phyloP scores from a whole-genome alignment of 1,140 invertebrate species.

The Drosophila mauritiana region DNA sequence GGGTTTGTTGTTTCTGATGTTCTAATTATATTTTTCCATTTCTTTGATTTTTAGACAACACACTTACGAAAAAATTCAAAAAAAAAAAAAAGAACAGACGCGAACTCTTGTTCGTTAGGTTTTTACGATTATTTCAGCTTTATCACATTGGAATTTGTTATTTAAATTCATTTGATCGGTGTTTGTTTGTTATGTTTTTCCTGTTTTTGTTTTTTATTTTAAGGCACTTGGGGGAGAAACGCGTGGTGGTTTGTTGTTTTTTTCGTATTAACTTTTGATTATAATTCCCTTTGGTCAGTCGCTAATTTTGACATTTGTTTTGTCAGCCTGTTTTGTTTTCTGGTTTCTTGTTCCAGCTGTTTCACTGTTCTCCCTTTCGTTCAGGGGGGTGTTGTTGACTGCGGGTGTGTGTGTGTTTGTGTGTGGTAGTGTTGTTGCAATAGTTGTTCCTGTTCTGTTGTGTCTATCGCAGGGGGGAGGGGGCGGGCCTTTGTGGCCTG shows the following conservation, averaged over 20 bases:
- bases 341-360: constrained; percentile 38
- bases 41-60: constrained; percentile 15
- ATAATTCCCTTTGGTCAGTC: constrained; percentile 24
- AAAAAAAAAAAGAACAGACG: constrained; percentile 5
- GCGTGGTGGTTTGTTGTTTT: constrained; percentile 2
- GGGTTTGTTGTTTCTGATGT: constrained; percentile 1
- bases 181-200: not conserved
- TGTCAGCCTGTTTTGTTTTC: constrained; percentile 25
- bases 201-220: constrained; percentile 3
- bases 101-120: constrained; percentile 1
- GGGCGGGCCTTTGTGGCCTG: constrained; percentile 20
- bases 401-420: constrained; percentile 9
- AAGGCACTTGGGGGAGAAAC: constrained; percentile 59
- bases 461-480: not conserved
- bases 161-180: constrained; percentile 6
- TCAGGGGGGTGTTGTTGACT: constrained; percentile 1
- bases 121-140: not conserved
- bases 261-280: constrained; percentile 6
- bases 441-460: constrained; percentile 1
- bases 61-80: constrained; percentile 18
- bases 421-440: constrained; percentile 1
- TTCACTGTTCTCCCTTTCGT: constrained; percentile 28
- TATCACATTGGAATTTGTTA: constrained; percentile 5
- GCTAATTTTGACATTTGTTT: constrained; percentile 25
- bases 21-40: constrained; percentile 23